Percentiles rank a stretch among this genome's conserved stretches.
Conservation (phyloP, 2,797 vertebrate genomes). For the Eulemur rubriventer region DNA sequence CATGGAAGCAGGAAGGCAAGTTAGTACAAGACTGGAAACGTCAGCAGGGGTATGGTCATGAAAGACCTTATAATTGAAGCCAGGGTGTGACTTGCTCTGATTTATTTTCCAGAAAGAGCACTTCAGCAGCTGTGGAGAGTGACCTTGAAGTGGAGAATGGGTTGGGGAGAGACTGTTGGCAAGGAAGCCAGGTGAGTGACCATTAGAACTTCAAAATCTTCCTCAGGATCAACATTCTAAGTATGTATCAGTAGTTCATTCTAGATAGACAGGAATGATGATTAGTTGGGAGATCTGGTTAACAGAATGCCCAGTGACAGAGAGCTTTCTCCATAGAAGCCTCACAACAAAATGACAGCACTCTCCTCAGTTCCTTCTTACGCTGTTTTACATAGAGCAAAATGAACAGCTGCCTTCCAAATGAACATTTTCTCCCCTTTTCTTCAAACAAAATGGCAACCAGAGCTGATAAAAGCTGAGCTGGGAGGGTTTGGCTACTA, state of each 20-base stretch:
- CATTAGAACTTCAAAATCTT: not conserved
- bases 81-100: not conserved
- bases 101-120: not conserved
- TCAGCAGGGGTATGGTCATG: not conserved
- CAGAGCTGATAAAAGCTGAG: not conserved
- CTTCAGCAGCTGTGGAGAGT: not conserved
- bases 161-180: not conserved
- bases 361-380: not conserved
- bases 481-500: not conserved
- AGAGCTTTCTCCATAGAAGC: not conserved
- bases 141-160: not conserved
- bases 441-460: conserved; percentile 41
- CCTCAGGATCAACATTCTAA: not conserved
- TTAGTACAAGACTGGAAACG: not conserved
- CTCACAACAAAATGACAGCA: not conserved
- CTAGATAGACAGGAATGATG: not conserved
- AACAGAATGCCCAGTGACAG: not conserved
- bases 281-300: not conserved
- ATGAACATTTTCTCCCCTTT: not conserved
- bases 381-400: not conserved
- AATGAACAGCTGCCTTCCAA: not conserved
- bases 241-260: not conserved
- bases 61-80: not conserved
- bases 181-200: not conserved
- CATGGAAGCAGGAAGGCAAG: not conserved